phyloP scores from a whole-genome alignment of 2,888 invertebrate species.

The Automeris io region DNA sequence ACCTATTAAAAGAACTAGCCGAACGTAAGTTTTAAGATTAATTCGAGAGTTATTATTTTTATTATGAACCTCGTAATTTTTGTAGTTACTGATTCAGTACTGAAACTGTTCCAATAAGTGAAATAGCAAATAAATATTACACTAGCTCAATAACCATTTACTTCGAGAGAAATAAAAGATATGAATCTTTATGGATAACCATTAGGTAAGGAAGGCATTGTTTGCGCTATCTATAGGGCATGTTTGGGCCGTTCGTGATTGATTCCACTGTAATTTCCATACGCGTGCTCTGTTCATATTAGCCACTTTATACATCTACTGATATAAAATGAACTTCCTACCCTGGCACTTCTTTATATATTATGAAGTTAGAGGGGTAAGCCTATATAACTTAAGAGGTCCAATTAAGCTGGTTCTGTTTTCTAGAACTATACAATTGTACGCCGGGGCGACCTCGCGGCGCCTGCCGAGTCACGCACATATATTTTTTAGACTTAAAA shows the following conservation, averaged over 20 bases:
- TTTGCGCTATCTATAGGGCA: constrained; percentile 58
- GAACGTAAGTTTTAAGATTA: too few relatives aligned
- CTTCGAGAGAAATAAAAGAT: constrained; percentile 33
- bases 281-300: constrained; percentile 72
- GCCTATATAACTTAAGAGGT: constrained; percentile 34
- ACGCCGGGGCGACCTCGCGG: constrained; percentile 63
- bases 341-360: constrained; percentile 15
- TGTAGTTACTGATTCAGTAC: too few relatives aligned
- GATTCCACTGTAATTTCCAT: constrained; percentile 74
- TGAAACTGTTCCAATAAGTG: neutral
- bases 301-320: constrained; percentile 63
- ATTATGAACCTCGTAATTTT: too few relatives aligned
- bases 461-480: constrained; percentile 75
- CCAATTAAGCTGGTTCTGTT: constrained; percentile 41
- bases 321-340: constrained; percentile 28
- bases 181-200: constrained; percentile 48
- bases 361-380: constrained; percentile 22
- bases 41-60: too few relatives aligned
- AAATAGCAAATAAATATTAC: neutral
- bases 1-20: too few relatives aligned
- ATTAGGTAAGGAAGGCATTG: constrained; percentile 54
- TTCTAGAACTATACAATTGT: constrained; percentile 65
- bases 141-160: constrained; percentile 13
- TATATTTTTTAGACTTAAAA: constrained; percentile 63
- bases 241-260: constrained; percentile 70